Percentiles rank a stretch among this genome's conserved stretches.
Evolutionary conservation across 2,797 vertebrate genomes (phyloP).

Genomic region (Triplophysa bombifrons): DNA sequence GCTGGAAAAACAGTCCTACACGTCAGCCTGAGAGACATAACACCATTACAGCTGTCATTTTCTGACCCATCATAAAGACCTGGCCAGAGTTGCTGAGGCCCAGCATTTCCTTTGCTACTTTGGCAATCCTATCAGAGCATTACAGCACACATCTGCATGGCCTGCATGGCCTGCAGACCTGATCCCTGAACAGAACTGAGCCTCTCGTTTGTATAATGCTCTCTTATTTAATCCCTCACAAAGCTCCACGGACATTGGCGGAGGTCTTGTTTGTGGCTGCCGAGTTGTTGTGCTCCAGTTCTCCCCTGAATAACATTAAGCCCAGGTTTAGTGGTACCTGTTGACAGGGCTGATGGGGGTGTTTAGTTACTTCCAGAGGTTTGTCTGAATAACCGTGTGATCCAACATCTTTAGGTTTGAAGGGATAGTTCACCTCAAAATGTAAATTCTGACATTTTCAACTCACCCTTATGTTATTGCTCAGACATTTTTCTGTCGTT

Average conservation of each 20-base stretch:
- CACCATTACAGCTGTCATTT: conserved; percentile 37
- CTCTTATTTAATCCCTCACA: conserved; percentile 52
- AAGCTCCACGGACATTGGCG: conserved; percentile 43
- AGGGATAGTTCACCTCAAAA: neutral
- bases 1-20: conserved; percentile 10
- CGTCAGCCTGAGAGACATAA: conserved; percentile 22
- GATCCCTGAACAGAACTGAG: conserved; percentile 49
- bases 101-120: conserved; percentile 31
- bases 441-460: neutral
- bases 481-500: neutral
- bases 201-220: conserved; percentile 51
- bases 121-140: conserved; percentile 48
- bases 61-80: conserved; percentile 38
- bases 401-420: neutral
- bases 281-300: conserved; percentile 40
- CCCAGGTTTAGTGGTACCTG: neutral
- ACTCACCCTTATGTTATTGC: neutral
- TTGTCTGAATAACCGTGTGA: conserved; percentile 8
- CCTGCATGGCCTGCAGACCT: conserved; percentile 45
- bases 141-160: conserved; percentile 48
- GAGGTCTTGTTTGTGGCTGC: conserved; percentile 41
- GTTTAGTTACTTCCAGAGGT: neutral
- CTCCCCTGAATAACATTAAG: conserved; percentile 24
- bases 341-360: neutral
- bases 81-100: conserved; percentile 36